Evolutionary conservation across 2,113 vertebrate genomes (phyloP), one percentile per base, ranked within the genome.

Genomic region (Aptenodytes forsteri): DNA sequence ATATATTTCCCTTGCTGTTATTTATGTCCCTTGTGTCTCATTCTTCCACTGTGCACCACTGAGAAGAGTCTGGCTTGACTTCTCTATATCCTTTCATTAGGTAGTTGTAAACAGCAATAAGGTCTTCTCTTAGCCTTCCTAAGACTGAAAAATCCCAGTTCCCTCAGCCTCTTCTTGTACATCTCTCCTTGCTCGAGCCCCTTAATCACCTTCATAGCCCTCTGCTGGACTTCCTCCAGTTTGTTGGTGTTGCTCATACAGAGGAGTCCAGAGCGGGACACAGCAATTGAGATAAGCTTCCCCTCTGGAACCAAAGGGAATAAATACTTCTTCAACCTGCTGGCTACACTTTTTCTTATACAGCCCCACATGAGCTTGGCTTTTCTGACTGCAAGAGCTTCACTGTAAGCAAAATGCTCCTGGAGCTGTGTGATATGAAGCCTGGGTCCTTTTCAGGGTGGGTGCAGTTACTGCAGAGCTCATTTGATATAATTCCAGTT

Each of bases 281-380:
- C 58, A 47, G 62, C 29, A 58, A 42, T 85, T 84, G 70, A 83
- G 66, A 91, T 62, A 66, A 83, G 66, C 20, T 77, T 94, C 20
- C 46, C 32, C 61, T 54, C 34, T 58, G 42, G 69, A 91, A 42
- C 40, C 38, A 40, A 73, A 49, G 75, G 75, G 90, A 94, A 83
- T 94, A 94, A 94, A 85, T 62, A 73, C 70, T 84, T 95, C 40
- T 56, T 94, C 54, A 66, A 50, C 92, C 67, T 85, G 54, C 50
- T 91, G 79, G 50, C 78, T 66, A 14, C 25, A 25, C 16, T 89
- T 96, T 83, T 82, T 40, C 36, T 89, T 29, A 79, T 61, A 52
- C 26, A 95, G 40, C 20, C 54, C 54, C 54, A 32, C 22, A 47
- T 25, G 49, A 83, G 29, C 62, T 62, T 86, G 67, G 23, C 67